Conservation (phyloP, 2,797 vertebrate species). For the Synanceia verrucosa region DNA sequence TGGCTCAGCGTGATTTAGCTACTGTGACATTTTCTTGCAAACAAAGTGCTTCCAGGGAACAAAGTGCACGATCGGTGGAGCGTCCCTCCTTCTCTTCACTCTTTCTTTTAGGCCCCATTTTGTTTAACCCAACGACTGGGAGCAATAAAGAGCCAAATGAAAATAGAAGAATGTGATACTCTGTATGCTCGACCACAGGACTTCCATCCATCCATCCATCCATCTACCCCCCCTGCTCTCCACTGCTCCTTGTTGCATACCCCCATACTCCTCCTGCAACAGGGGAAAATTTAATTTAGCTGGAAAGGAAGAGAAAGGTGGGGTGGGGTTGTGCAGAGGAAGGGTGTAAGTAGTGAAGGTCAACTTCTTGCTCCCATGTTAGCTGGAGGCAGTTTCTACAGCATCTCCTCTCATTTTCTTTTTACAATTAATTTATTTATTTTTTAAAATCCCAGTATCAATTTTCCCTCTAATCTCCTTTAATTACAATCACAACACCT, state of each 20-base stretch:
- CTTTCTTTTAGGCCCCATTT: constrained; percentile 46
- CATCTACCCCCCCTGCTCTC: neutral
- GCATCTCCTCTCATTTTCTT: neutral
- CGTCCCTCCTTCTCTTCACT: neutral
- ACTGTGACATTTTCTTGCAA: constrained; percentile 80
- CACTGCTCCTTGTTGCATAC: constrained; percentile 1
- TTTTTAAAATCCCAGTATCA: neutral
- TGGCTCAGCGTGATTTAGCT: constrained; percentile 71
- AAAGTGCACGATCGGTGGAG: constrained; percentile 42
- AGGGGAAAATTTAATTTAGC: constrained; percentile 56
- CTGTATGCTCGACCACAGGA: constrained; percentile 49
- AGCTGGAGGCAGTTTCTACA: constrained; percentile 42
- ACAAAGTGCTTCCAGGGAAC: constrained; percentile 64
- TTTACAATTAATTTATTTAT: neutral
- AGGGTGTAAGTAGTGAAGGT: constrained; percentile 29
- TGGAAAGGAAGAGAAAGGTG: constrained; percentile 39
- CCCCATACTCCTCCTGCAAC: constrained; percentile 23
- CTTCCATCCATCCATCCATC: constrained; percentile 45
- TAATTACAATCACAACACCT: constrained; percentile 21
- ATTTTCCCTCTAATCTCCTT: constrained; percentile 15
- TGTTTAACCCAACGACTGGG: constrained; percentile 74
- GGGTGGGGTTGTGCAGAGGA: constrained; percentile 18
- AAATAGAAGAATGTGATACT: constrained; percentile 75
- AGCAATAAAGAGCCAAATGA: constrained; percentile 74
- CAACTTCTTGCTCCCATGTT: constrained; percentile 47